Evolutionary conservation across 1,140 invertebrate species (phyloP), one percentile per base, ranked within the genome.

Genomic region (Drosophila prosaltans): DNA sequence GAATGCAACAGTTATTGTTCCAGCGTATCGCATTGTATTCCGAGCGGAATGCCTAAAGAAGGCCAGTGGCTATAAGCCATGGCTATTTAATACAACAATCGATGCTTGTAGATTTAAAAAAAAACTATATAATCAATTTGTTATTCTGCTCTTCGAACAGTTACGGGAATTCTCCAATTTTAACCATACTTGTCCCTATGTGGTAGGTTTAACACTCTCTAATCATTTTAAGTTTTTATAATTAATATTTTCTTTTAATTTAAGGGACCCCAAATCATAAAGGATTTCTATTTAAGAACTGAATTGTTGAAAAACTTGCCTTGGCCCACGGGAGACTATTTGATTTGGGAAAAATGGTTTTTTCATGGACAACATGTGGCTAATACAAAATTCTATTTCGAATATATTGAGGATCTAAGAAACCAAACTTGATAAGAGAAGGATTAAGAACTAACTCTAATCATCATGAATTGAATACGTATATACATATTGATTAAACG

Each of bases 41-140:
- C 26, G 55, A 6, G 3, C 16, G 24, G 30, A 58, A 36, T 3
- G n/a, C 1, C 11, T 58, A 3, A n/a, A 36, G 1, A 32, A 32
- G 30, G n/a, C 28, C 28, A 58, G 32, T 16, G 26, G 28, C 55
- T 36, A 58, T 21, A 6, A 16, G 5, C 28, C 55, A 5, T 58
- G 55, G 55, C 24, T 57, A n/a, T 57, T 57, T 16, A 57, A 57
- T 32, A 32, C 30, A 28, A 57, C 55, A 0, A 8, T 57, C 26
- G 55, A 57, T n/a, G 55, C 8, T 2, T 36, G 55, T 5, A 6
- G 28, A 5, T 57, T 30, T 5, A 28, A 26, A 11, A 10, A 57
- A n/a, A 16, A 0, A 16, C 26, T 32, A 2, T 57, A 57, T n/a
- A 57, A 58, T 36, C 55, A 11, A 6, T 58, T 58, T 16, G 55